Base-by-base conservation (phyloP, 1,140 invertebrate genomes). In the Bombus terrestris region DNA sequence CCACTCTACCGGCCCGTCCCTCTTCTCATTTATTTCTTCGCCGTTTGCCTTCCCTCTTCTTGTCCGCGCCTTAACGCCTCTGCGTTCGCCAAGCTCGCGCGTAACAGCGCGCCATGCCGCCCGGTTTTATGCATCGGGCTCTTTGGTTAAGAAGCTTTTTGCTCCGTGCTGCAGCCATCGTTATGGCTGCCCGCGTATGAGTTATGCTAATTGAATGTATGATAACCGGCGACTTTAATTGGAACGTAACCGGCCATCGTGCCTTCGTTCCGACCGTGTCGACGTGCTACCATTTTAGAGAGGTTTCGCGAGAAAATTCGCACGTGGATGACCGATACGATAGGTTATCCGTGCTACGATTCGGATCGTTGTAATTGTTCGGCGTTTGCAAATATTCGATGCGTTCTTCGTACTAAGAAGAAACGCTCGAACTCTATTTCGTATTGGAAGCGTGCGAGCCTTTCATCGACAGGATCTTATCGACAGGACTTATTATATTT, bases 191-290 rank as follows among this genome's bases (percentile, higher is more conserved):
- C 75, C 62, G 59, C 8, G 79, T 89, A 92, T 93, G 93, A 94
- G 93, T 94, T 93, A 94, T 94, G 92, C 92, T 93, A 93, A 94
- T 93, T 94, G 92, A 93, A 93, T 91, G 83, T 86, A 89, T 89
- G 90, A 93, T 91, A 92, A 91, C 86, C 89, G 82, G 87, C 37
- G 89, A 88, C 71, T 93, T 93, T 94, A 93, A 93, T 93, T 94
- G 92, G 92, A 93, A 92, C 91, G 89, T 73, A 81, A 83, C 78
- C 81, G 77, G 83, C 35, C 59, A 41, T 77, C 76, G 66, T 64
- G 62, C 64, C 53, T n/a, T 41, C 32, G 53, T 13, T 62, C 13
- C 66, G 62, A 37, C 35, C 73, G n/a, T 47, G 22, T 43, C 32
- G 69, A 71, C 22, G 25, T 1, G 57, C 22, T 28, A 66, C 73